phyloP scores from a whole-genome alignment of 2,113 vertebrate species.

The Podiceps cristatus region DNA sequence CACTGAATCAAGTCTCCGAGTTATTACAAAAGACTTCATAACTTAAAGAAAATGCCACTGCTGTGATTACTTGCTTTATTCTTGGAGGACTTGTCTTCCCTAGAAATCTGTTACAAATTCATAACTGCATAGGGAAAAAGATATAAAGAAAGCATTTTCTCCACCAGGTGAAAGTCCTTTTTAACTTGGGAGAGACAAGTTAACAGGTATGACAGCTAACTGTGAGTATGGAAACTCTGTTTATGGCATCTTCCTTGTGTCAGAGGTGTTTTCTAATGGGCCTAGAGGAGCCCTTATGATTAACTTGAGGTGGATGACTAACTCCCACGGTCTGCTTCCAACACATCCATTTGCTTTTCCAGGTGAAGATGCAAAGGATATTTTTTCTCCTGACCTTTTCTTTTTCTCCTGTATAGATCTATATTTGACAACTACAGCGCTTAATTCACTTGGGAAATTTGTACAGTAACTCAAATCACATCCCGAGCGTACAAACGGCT shows the following conservation, averaged over 20 bases:
- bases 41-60: not conserved
- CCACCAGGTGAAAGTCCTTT: not conserved
- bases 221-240: not conserved
- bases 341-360: not conserved
- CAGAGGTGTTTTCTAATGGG: not conserved
- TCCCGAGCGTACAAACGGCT: not conserved
- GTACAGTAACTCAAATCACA: not conserved
- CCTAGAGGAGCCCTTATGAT: not conserved
- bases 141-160: not conserved
- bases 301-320: not conserved
- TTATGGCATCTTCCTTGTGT: not conserved
- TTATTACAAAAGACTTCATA: not conserved
- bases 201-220: not conserved
- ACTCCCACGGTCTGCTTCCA: not conserved
- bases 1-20: constrained; percentile 7
- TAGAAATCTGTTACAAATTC: not conserved
- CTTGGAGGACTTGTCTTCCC: not conserved
- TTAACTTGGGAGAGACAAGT: not conserved
- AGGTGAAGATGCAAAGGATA: not conserved
- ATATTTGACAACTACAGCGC: not conserved
- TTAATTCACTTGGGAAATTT: not conserved
- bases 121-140: not conserved
- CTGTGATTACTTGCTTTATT: not conserved
- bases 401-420: not conserved
- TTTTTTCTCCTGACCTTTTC: not conserved